A percentile compares a stretch with the other conserved stretches of the same genome.
These are phyloP conservation scores for Indicator maculatus DNA, from an alignment of 2,113 vertebrate genomes.

Conservation along the genomic window DNA sequence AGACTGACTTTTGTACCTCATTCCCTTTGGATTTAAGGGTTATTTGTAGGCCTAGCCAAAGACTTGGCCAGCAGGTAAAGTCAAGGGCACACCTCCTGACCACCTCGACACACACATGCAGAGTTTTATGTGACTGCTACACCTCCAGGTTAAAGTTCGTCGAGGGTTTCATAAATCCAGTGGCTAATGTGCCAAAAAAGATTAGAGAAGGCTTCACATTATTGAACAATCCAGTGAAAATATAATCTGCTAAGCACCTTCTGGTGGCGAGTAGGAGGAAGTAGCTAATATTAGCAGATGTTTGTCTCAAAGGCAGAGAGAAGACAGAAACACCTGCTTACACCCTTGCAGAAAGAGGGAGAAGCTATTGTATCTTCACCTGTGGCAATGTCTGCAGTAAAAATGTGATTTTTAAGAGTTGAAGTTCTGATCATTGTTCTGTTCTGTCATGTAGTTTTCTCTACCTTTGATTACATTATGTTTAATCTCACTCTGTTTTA, in stretches of 20 bases:
- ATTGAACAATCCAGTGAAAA: constrained; percentile 89
- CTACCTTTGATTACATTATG: not conserved
- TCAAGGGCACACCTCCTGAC: constrained; percentile 76
- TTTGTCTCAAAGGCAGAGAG: constrained; percentile 72
- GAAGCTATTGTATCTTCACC: constrained; percentile 68
- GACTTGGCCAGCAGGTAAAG: constrained; percentile 75
- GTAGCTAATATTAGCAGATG: constrained; percentile 85
- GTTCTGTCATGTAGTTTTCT: not conserved
- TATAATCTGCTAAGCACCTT: constrained; percentile 88
- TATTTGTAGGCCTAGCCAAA: constrained; percentile 16
- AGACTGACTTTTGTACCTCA: constrained; percentile 46
- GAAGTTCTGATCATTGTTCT: not conserved
- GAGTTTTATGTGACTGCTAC: constrained; percentile 82
- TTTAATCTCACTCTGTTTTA: not conserved
- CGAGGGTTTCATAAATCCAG: constrained; percentile 87
- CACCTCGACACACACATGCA: not conserved
- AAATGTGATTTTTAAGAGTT: constrained; percentile 62
- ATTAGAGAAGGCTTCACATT: constrained; percentile 88
- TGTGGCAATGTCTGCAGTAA: constrained; percentile 74
- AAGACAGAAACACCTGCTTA: constrained; percentile 73
- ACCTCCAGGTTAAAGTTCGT: constrained; percentile 86
- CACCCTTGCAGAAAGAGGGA: constrained; percentile 69
- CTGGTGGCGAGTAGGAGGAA: constrained; percentile 79
- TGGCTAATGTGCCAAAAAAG: constrained; percentile 88
- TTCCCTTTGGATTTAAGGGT: constrained; percentile 45